Evolutionary conservation across 2,888 invertebrate genomes (phyloP), one percentile per base, ranked within the genome.

Genomic region (Lochmaea crataegi): DNA sequence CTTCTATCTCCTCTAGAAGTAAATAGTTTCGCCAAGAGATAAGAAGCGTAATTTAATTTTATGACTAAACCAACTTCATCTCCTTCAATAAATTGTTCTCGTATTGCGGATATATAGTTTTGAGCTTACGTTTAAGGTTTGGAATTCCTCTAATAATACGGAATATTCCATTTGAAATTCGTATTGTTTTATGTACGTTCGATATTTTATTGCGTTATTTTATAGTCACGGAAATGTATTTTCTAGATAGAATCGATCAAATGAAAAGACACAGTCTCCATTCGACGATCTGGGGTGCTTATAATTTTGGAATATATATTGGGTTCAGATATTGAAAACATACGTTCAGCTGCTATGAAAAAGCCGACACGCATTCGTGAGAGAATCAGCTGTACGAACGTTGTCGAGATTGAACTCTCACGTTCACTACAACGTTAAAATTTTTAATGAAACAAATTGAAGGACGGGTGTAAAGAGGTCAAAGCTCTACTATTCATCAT

Each of bases 251-350:
- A 26, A 26, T 10, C 22, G 57, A 57, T 57, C 57, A 18, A 57
- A 57, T 57, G 22, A 9, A 57, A 57, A 10, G 14, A 57, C 26
- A 57, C 57, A 57, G 26, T 26, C 12, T 18, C 57, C 6, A 26
- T 57, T 57, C 57, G 26, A 57, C 32, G 32, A 57, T 14, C 57
- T 18, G 48, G 12, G 56, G 26, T 57, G 57, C 22, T 57, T 57
- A 57, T 57, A 57, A 57, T 57, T 57, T 57, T 26, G 57, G 57
- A 57, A 26, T 26, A 57, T 57, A 26, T 22, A 57, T 57, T 26
- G 57, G 57, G 57, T 57, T 57, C 57, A 18, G 22, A 57, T 57
- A 57, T 57, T 57, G 57, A 26, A 22, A 57, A 22, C 57, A 57
- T 26, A 57, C 57, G 26, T 57, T 57, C 57, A 18, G 18, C 26